phyloP scores from a whole-genome alignment of 2,888 invertebrate genomes.

The Cantharis lateralis region DNA sequence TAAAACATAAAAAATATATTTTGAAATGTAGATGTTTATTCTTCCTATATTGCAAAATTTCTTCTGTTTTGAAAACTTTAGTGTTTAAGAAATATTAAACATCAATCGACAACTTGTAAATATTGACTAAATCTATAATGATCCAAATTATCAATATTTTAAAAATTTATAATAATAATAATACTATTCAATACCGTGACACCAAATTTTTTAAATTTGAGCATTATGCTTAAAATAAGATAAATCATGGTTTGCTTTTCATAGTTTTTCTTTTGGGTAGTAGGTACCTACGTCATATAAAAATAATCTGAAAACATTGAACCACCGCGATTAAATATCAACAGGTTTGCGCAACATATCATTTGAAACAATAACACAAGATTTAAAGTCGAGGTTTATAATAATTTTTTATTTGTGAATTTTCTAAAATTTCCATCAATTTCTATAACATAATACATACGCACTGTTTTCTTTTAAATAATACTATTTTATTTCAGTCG shows the following conservation, averaged over 20 bases:
- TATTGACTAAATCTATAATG: not conserved
- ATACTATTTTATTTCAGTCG: not conserved
- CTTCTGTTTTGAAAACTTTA: not conserved
- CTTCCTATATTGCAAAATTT: constrained; percentile 1
- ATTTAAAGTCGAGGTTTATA: not conserved
- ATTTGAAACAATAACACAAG: not conserved
- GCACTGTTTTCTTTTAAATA: too few relatives aligned
- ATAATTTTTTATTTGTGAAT: not conserved
- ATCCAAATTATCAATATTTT: too few relatives aligned
- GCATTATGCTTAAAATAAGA: too few relatives aligned
- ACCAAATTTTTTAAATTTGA: too few relatives aligned
- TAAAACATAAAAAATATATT: not conserved
- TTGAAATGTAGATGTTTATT: not conserved
- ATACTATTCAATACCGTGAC: not conserved
- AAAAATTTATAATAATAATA: too few relatives aligned
- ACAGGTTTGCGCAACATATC: not conserved
- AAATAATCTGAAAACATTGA: not conserved
- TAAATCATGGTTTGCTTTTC: too few relatives aligned
- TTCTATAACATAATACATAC: too few relatives aligned
- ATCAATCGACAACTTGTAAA: not conserved
- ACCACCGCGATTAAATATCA: not conserved
- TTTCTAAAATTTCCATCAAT: not conserved
- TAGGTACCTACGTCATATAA: not conserved
- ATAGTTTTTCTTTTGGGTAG: not conserved
- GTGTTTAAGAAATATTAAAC: not conserved